Conservation (phyloP, 1,140 invertebrate genomes). For the Coenobita brevimanus region DNA sequence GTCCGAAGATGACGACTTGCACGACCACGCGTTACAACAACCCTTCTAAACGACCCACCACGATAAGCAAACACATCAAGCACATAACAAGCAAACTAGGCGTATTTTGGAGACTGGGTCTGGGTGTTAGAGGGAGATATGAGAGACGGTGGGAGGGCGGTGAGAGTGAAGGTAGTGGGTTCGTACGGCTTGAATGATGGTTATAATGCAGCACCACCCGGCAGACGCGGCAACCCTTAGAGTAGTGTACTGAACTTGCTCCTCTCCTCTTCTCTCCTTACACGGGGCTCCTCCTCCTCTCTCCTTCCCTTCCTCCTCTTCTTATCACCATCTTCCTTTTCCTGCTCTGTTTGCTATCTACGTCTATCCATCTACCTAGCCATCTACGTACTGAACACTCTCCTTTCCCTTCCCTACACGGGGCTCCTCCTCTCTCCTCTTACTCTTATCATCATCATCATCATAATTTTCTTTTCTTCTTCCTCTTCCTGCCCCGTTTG, state of each 20-base stretch:
- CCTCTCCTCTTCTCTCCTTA: neutral
- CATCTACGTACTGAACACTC: neutral
- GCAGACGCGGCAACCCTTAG: too few species aligned
- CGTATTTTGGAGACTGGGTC: neutral
- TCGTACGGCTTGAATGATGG: conserved; percentile 56
- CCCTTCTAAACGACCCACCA: too few species aligned
- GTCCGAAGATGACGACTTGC: conserved; percentile 36
- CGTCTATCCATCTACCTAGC: neutral
- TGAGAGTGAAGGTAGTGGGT: conserved; percentile 3
- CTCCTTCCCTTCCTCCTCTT: too few species aligned
- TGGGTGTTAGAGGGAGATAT: neutral
- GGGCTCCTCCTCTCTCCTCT: neutral
- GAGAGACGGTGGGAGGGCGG: neutral
- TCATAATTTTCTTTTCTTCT: neutral
- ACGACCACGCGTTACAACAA: too few species aligned
- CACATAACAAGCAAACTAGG: too few species aligned
- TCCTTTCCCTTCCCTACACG: neutral
- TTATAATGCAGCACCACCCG: conserved; percentile 39
- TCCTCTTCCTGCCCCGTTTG: neutral
- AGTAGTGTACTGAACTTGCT: conserved; percentile 46
- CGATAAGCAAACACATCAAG: too few species aligned
- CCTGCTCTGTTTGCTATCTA: neutral
- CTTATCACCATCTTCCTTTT: neutral
- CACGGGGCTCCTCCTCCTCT: neutral
- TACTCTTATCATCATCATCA: neutral